Conservation (phyloP, 2,888 invertebrate species). For the Ichneumon xanthorius region DNA sequence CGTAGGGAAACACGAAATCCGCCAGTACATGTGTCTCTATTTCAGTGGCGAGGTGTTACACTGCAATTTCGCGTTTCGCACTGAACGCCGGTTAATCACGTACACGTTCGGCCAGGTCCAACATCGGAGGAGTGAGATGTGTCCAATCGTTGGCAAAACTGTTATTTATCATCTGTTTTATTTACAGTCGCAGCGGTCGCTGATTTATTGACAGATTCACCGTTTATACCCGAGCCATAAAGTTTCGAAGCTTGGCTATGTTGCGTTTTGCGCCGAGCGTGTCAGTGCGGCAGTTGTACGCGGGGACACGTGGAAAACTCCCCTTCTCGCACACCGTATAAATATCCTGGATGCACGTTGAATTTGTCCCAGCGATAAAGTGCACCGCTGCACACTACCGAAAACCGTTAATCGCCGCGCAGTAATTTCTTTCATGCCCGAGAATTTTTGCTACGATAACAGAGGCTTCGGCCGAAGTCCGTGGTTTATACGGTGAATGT, state of each 20-base stretch:
- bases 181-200: constrained; percentile 71
- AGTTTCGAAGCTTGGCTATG: constrained; percentile 65
- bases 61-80: constrained; percentile 58
- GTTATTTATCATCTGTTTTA: constrained; percentile 73
- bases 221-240: constrained; percentile 72
- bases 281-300: constrained; percentile 8
- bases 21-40: constrained; percentile 1
- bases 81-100: constrained; percentile 72
- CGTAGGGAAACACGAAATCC: neutral
- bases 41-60: constrained; percentile 32
- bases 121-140: constrained; percentile 66
- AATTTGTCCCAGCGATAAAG: constrained; percentile 65
- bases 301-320: constrained; percentile 39
- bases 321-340: constrained; percentile 64
- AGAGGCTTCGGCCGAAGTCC: neutral
- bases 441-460: neutral
- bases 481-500: neutral
- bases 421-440: constrained; percentile 46
- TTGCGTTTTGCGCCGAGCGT: constrained; percentile 49
- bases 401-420: constrained; percentile 50
- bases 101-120: constrained; percentile 49
- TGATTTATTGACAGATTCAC: constrained; percentile 74
- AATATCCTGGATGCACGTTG: constrained; percentile 61
- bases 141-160: constrained; percentile 71
- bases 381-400: constrained; percentile 33